Percentiles rank a stretch among this genome's conserved stretches.
Conservation (phyloP, 2,888 invertebrate species). For the Pammene fasciana region DNA sequence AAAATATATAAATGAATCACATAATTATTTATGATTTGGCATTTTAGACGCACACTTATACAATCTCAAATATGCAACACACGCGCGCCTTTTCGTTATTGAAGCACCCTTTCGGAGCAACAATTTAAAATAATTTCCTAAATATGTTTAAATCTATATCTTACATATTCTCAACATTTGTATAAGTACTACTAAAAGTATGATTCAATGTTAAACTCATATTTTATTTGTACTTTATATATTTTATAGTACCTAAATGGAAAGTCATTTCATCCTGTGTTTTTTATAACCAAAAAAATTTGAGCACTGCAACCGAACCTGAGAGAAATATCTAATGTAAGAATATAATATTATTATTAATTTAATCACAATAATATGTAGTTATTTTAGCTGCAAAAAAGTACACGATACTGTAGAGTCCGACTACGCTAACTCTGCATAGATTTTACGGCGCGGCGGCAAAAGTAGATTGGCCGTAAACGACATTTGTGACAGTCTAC, state of each 20-base stretch:
- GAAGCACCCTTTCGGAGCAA: neutral
- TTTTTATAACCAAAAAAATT: conserved; percentile 13
- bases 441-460: too few relatives aligned
- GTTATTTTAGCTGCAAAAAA: conserved; percentile 15
- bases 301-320: conserved; percentile 29
- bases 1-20: too few relatives aligned
- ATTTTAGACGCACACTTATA: too few relatives aligned
- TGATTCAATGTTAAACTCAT: neutral
- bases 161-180: too few relatives aligned
- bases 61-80: neutral
- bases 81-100: neutral
- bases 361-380: conserved; percentile 14
- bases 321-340: conserved; percentile 25
- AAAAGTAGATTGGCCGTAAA: too few relatives aligned
- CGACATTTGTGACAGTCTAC: too few relatives aligned
- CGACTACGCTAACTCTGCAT: too few relatives aligned
- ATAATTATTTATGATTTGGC: too few relatives aligned
- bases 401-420: neutral
- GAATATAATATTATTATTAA: conserved; percentile 1
- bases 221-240: neutral
- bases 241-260: neutral
- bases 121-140: neutral
- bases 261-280: neutral
- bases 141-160: too few relatives aligned
- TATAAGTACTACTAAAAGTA: neutral